A percentile compares a stretch with the other conserved stretches of the same genome.
phyloP scores from a whole-genome alignment of 2,888 invertebrate genomes.

The Clunio marinus region DNA sequence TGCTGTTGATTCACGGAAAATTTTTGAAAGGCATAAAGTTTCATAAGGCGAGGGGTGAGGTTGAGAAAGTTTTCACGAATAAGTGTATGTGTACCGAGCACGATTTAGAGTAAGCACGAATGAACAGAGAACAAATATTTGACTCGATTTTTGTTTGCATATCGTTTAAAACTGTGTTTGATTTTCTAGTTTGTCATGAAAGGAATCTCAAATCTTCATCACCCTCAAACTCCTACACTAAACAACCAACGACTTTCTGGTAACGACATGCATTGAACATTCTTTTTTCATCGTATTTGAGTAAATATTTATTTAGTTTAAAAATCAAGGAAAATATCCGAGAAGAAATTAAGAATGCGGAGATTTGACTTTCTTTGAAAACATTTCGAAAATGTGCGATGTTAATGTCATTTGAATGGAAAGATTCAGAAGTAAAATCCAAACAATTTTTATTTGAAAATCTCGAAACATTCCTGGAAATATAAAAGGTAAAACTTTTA shows the following conservation, averaged over 20 bases:
- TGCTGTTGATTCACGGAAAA: not conserved
- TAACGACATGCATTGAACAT: constrained; percentile 3
- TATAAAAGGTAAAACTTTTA: too few relatives aligned
- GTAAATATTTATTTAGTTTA: not conserved
- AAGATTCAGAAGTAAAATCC: too few relatives aligned
- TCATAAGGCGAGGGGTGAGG: not conserved
- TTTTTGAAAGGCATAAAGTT: not conserved
- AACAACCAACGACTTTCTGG: not conserved
- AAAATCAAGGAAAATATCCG: not conserved
- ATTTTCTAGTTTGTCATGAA: constrained; percentile 36
- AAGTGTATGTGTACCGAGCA: not conserved
- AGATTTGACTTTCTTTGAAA: too few relatives aligned
- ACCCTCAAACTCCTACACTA: not conserved
- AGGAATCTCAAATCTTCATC: constrained; percentile 24
- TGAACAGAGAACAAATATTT: constrained; percentile 35
- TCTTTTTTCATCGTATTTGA: not conserved
- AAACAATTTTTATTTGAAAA: too few relatives aligned
- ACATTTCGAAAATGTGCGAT: too few relatives aligned
- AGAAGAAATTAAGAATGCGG: not conserved
- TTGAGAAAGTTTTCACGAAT: not conserved
- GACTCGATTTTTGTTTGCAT: constrained; percentile 34
- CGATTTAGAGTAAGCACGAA: not conserved
- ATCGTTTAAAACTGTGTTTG: constrained; percentile 39
- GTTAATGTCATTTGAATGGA: too few relatives aligned
- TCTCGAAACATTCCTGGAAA: too few relatives aligned